phyloP scores from a whole-genome alignment of 2,113 vertebrate genomes.

The Gallinago jamesoni region DNA sequence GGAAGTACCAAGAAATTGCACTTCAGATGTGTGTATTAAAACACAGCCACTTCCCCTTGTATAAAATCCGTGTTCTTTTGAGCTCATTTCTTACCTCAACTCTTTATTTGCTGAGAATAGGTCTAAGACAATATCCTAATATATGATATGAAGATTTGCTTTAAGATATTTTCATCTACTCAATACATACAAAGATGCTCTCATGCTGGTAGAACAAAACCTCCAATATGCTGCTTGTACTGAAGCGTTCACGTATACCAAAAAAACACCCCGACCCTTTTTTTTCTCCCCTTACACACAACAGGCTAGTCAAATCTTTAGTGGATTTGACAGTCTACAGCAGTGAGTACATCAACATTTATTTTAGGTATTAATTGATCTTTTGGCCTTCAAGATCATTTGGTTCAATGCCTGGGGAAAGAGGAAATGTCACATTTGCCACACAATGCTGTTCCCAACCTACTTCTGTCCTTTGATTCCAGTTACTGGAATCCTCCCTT shows the following conservation, averaged over 20 bases:
- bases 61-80: not conserved
- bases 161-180: not conserved
- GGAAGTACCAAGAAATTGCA: not conserved
- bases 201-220: not conserved
- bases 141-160: not conserved
- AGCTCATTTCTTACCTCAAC: not conserved
- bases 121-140: not conserved
- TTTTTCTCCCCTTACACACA: not conserved
- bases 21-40: not conserved
- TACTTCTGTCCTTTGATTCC: not conserved
- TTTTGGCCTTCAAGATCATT: not conserved
- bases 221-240: not conserved
- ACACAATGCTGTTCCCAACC: accelerated
- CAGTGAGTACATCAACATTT: not conserved
- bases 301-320: not conserved
- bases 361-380: not conserved
- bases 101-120: not conserved
- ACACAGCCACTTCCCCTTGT: not conserved
- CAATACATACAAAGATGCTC: not conserved
- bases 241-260: not conserved
- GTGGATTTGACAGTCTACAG: not conserved
- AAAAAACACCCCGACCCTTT: too few species aligned
- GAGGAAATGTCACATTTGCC: not conserved
- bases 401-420: not conserved
- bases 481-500: not conserved